Evolutionary conservation across 92 coral and sea anemone species (phyloP), one percentile per base, ranked within the genome.

Genomic region (Muricea muricata): DNA sequence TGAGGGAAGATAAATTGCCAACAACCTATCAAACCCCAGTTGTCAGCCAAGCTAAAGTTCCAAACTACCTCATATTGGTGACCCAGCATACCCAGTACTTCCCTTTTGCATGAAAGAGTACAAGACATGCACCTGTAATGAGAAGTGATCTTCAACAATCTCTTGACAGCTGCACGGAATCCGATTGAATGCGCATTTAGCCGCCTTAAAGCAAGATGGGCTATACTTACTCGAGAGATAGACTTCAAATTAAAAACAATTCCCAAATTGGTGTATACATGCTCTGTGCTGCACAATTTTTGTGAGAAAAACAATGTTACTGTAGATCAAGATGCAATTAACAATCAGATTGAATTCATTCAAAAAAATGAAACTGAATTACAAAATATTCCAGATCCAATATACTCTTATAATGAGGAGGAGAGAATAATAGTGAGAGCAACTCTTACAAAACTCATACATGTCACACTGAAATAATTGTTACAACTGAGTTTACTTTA

Each of bases 51-150:
- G 33, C 46, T 1, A 28, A 18, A 78, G 66, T 30, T 2, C 56
- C 56, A 48, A 48, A 48, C 10, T 48, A 48, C 56, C 20, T 48
- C n/a, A n/a, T 7, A 48, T 48, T 8, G 56, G 56, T 8, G 56
- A 48, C 10, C 56, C 56, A 2, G 56, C 56, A 2, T 48, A 48
- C 20, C 56, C 56, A 8, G 18, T 54, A 20, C 73, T 80, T 23
- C 82, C 82, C 23, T 87, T 70, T 81, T 87, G 90, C 80, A 87
- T 87, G 90, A 87, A 87, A 58, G 86, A 82, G 57, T 87, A 70
- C 74, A 81, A 87, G n/a, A 29, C 90, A 68, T 80, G 86, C 31
- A 41, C 86, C 75, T 80, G 45, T 4, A 79, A 80, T 54, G 68
- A 28, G 72, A 86, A 50, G 81, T 86, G 15, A 26, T 86, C 32